Conservation (phyloP, 92 coral and sea anemone genomes). For the Porites divaricata region DNA sequence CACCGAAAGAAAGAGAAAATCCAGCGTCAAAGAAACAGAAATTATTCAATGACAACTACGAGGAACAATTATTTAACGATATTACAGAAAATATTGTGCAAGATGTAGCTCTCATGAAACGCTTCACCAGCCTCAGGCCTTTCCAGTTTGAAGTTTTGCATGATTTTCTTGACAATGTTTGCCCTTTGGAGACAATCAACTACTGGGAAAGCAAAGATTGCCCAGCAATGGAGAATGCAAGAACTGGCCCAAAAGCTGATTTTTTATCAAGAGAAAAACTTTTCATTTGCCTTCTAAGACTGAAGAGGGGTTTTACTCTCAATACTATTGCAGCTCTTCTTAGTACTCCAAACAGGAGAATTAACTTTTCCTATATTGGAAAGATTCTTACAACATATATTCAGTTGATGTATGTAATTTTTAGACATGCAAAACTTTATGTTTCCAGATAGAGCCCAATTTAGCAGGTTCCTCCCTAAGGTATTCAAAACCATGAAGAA, state of each 20-base stretch:
- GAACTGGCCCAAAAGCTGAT: slow-evolving; percentile 21
- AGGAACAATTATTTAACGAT: too few relatives aligned
- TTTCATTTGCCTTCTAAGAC: slow-evolving; percentile 42
- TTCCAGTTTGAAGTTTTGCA: slow-evolving; percentile 41
- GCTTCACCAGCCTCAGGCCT: slow-evolving; percentile 55
- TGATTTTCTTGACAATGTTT: slow-evolving; percentile 29
- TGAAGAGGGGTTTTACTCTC: slow-evolving; percentile 43
- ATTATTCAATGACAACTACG: too few relatives aligned
- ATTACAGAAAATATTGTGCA: slow-evolving; percentile 49
- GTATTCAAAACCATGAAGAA: slow-evolving; percentile 69
- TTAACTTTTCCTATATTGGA: slow-evolving; percentile 39
- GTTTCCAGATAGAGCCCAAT: slow-evolving; percentile 56
- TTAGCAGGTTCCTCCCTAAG: slow-evolving; percentile 53
- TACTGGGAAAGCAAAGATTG: slow-evolving; percentile 32
- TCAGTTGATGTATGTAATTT: slow-evolving; percentile 61
- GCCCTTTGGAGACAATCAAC: slow-evolving; percentile 24
- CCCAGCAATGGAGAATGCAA: slow-evolving; percentile 15
- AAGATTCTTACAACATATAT: slow-evolving; percentile 64
- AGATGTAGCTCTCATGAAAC: slow-evolving; percentile 54
- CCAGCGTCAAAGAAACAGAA: too few relatives aligned
- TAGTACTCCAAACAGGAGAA: slow-evolving; percentile 56
- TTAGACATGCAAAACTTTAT: slow-evolving; percentile 57
- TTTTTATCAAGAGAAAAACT: slow-evolving; percentile 40
- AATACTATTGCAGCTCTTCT: slow-evolving; percentile 40
- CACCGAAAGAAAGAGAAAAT: too few relatives aligned